phyloP scores from a whole-genome alignment of 2,113 vertebrate genomes.

The Bufo gargarizans region DNA sequence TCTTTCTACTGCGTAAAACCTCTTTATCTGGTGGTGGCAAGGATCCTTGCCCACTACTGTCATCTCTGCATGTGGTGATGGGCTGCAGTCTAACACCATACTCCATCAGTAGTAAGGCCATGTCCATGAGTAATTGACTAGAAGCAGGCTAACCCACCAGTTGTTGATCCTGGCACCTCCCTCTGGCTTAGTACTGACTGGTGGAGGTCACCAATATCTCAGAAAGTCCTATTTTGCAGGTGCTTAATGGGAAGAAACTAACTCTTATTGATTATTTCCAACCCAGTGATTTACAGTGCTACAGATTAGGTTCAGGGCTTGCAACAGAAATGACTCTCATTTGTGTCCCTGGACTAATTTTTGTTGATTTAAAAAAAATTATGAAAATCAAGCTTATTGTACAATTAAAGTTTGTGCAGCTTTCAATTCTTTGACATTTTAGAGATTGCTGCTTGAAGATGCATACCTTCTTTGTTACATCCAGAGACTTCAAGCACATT shows the following conservation, averaged over 20 bases:
- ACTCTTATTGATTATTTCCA: background rate
- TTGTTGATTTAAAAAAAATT: too few species aligned
- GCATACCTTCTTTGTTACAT: too few species aligned
- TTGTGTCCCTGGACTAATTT: too few species aligned
- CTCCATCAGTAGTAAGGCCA: background rate
- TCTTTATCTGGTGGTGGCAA: background rate
- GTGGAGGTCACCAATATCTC: background rate
- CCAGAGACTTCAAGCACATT: too few species aligned
- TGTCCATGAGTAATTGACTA: background rate
- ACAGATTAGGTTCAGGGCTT: too few species aligned
- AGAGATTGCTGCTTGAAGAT: too few species aligned
- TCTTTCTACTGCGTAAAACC: constrained; percentile 8
- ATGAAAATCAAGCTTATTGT: too few species aligned
- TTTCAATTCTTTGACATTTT: too few species aligned
- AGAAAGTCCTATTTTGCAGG: background rate
- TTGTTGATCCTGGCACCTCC: background rate
- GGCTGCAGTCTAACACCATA: background rate
- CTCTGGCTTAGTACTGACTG: background rate
- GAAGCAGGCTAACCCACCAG: background rate
- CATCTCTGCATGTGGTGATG: background rate
- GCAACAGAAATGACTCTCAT: too few species aligned
- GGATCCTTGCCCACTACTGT: background rate
- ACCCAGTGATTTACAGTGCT: too few species aligned
- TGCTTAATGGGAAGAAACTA: background rate
- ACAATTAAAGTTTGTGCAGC: too few species aligned